Conservation (phyloP, 2,113 vertebrate species). For the Phaetusa simplex region DNA sequence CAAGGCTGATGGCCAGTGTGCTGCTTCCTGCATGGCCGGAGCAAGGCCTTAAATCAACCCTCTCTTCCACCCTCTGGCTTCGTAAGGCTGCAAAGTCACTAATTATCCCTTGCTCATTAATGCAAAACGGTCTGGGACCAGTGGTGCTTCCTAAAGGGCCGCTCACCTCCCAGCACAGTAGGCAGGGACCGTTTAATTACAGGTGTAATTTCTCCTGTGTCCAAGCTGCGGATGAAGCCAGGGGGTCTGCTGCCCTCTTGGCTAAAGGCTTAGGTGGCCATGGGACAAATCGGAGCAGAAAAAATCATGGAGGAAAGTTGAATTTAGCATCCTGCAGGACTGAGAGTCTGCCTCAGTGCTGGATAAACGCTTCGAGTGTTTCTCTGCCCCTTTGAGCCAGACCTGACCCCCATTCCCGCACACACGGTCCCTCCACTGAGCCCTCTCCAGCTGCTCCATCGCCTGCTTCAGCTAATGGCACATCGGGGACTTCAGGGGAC, state of each 20-base stretch:
- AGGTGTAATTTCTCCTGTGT: not conserved
- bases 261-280: not conserved
- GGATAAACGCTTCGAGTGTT: not conserved
- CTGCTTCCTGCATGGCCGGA: not conserved
- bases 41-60: not conserved
- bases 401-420: rapidly evolving
- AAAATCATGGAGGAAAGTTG: not conserved
- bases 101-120: not conserved
- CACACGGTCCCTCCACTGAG: not conserved
- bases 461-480: not conserved
- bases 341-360: not conserved
- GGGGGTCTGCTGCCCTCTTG: not conserved
- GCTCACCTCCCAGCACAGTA: rapidly evolving
- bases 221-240: not conserved
- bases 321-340: not conserved
- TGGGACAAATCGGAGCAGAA: not conserved
- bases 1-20: rapidly evolving
- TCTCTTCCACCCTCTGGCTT: not conserved
- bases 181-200: rapidly evolving
- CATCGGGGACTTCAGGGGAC: rapidly evolving
- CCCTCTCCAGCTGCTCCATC: not conserved
- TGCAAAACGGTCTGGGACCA: not conserved
- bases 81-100: not conserved
- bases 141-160: not conserved
- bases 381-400: not conserved